Percentiles rank a stretch among this genome's conserved stretches.
Evolutionary conservation across 1,140 invertebrate genomes (phyloP).

Genomic region (Sinella curviseta): DNA sequence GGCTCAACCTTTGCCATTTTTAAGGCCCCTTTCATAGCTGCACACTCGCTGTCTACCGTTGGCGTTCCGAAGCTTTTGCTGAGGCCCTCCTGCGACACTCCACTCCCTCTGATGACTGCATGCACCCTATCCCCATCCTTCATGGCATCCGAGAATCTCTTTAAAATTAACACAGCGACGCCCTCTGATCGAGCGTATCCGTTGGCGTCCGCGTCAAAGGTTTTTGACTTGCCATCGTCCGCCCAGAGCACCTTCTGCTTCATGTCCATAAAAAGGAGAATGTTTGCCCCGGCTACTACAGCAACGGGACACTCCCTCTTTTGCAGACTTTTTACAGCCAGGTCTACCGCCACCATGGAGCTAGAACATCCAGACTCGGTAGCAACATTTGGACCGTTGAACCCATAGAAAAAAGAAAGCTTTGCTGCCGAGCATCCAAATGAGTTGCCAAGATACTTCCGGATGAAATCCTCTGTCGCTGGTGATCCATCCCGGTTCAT

Average conservation of each 20-base stretch:
- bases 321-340: slow-evolving; percentile 75
- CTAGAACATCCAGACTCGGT: slow-evolving; percentile 90
- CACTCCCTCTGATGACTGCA: not conserved
- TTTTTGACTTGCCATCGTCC: slow-evolving; percentile 80
- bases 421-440: slow-evolving; percentile 7
- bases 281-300: slow-evolving; percentile 79
- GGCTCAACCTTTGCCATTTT: not conserved
- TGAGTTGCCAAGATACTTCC: not conserved
- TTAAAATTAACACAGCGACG: not conserved
- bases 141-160: not conserved
- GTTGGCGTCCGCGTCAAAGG: slow-evolving; percentile 70
- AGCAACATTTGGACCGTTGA: slow-evolving; percentile 72
- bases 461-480: not conserved
- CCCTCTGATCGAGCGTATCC: not conserved
- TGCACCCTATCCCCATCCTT: not conserved
- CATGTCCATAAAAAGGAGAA: slow-evolving; percentile 63
- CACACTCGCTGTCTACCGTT: not conserved
- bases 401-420: not conserved
- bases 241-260: slow-evolving; percentile 64
- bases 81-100: not conserved
- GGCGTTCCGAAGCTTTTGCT: not conserved
- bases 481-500: not conserved
- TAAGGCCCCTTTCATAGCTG: not conserved
- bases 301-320: slow-evolving; percentile 82
- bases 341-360: slow-evolving; percentile 78